Base-by-base conservation (phyloP, 2,797 vertebrate species). In the Microctenopoma stevenorrisi region DNA sequence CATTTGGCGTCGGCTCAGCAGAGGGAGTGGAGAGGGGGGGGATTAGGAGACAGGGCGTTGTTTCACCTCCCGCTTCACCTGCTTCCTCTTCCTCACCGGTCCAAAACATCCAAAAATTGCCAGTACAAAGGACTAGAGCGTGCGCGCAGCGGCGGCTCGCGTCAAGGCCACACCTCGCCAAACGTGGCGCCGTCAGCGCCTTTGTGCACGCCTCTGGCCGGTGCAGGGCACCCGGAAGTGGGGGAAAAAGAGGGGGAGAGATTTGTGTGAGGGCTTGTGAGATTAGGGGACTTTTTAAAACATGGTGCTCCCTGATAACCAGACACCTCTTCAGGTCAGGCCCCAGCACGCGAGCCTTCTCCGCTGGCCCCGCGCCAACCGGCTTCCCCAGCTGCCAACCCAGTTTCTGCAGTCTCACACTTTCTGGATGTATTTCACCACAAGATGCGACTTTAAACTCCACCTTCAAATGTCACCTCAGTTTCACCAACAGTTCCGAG, bases 71-170 rank as follows among this genome's bases (percentile, higher is more conserved):
- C 15, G 73, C 69, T 81, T 74, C 86, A 83, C 83, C 86, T 83
- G 86, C 79, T 83, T 81, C 83, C 84, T 75, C 81, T 74, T 80
- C 76, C 26, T 69, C 76, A 72, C 84, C 78, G 70, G 78, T 83
- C 85, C 91, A 79, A 38, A 76, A 63, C 73, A 87, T 86, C 38
- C 88, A 91, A 74, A 91, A 90, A 78, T 88, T 82, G 75, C 69
- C 82, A 87, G 71, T 92, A 92, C 93, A 92, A 94, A 94, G 93
- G 91, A 94, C 93, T 85, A 89, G 86, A 88, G 79, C 66, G 66
- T 74, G 70, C 83, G 82, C 74, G 70, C 76, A 73, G 58, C 71
- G 75, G 71, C 74, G 86, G 71, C 81, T 83, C 72, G 83, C 56
- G 67, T 60, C 49, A 51, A 74, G 78, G 82, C 89, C 83, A 89